These are phyloP conservation scores for Catocala fraxini DNA, from an alignment of 2,888 invertebrate genomes.

Conservation along the genomic window DNA sequence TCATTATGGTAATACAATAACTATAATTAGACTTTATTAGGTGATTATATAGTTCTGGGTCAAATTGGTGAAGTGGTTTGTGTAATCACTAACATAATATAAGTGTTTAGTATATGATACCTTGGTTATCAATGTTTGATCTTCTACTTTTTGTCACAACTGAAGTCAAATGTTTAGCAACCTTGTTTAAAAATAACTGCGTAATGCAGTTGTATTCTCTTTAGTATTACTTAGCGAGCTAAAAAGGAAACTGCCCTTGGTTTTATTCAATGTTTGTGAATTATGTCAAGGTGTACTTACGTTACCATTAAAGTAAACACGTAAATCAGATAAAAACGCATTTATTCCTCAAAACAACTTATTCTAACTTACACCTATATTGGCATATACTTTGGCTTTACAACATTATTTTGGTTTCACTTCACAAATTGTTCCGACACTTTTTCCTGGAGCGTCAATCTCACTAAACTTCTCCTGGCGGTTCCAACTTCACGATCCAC, in stretches of 20 bases:
- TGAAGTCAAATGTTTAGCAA: no score
- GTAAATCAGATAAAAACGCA: conserved; percentile 45
- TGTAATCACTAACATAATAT: neutral
- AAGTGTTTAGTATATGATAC: no score
- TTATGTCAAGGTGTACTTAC: conserved; percentile 54
- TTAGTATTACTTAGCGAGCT: conserved; percentile 2
- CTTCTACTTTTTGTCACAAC: no score
- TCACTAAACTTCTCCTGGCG: conserved; percentile 52
- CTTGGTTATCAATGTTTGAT: no score
- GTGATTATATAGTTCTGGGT: neutral
- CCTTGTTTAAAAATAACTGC: neutral
- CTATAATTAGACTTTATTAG: neutral
- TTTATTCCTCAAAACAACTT: conserved; percentile 53
- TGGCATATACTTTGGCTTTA: conserved; percentile 55
- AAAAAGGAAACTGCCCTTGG: conserved; percentile 42
- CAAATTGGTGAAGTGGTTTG: neutral
- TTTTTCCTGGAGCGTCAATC: conserved; percentile 33
- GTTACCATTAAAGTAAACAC: conserved; percentile 45
- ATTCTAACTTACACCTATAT: conserved; percentile 62
- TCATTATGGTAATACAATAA: conserved; percentile 16
- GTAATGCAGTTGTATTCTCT: conserved; percentile 9
- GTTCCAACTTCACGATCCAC: conserved; percentile 54
- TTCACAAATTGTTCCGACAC: conserved; percentile 62
- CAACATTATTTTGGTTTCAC: conserved; percentile 67
- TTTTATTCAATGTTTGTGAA: conserved; percentile 34